Conservation (phyloP, 2,888 invertebrate genomes). For the Parascotia fuliginaria region DNA sequence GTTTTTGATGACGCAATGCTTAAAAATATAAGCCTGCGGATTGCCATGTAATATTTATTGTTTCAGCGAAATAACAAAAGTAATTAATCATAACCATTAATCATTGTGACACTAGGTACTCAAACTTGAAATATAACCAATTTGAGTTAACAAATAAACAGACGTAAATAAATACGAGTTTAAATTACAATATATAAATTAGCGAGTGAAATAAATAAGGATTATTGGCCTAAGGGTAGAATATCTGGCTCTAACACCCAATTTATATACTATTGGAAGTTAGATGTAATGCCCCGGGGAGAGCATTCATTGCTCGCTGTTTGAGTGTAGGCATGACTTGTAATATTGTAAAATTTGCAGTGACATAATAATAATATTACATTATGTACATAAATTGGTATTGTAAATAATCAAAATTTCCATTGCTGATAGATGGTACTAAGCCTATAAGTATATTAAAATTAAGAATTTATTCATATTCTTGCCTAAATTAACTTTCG, state of each 20-base stretch:
- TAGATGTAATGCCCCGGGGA: conserved; percentile 1
- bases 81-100: conserved; percentile 37
- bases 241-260: conserved; percentile 1
- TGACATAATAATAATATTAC: too few relatives aligned
- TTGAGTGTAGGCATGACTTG: neutral
- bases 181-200: conserved; percentile 3
- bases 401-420: too few relatives aligned
- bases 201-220: neutral
- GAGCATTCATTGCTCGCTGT: neutral
- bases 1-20: neutral
- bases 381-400: too few relatives aligned
- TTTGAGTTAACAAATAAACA: conserved; percentile 10
- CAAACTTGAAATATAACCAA: conserved; percentile 23
- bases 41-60: conserved; percentile 7
- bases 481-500: too few relatives aligned
- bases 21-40: neutral
- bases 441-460: too few relatives aligned
- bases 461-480: too few relatives aligned
- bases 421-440: too few relatives aligned
- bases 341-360: neutral
- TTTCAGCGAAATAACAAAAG: conserved; percentile 14
- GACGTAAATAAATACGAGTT: neutral
- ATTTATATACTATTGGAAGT: conserved; percentile 8
- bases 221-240: conserved; percentile 2
- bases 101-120: conserved; percentile 19